phyloP scores from a whole-genome alignment of 2,113 vertebrate species.

The Xiphophorus couchianus region DNA sequence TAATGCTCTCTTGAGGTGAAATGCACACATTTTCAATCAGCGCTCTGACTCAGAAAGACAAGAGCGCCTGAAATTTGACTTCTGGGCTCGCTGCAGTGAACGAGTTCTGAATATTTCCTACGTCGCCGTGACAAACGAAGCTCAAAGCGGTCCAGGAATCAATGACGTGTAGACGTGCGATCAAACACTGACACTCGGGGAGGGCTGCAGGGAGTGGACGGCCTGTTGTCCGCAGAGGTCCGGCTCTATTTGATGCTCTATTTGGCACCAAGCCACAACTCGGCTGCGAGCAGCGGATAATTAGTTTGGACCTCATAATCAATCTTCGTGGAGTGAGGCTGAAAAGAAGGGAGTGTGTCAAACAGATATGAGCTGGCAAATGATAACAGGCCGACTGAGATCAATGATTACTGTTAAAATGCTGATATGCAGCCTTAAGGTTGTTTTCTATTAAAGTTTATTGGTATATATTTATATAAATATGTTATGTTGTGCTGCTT shows the following conservation, averaged over 20 bases:
- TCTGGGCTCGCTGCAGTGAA: slow-evolving; percentile 21
- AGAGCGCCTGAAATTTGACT: slow-evolving; percentile 23
- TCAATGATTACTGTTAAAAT: slow-evolving; percentile 3
- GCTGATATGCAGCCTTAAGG: neutral
- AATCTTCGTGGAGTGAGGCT: slow-evolving; percentile 35
- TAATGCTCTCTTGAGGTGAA: slow-evolving; percentile 21
- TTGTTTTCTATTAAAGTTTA: too few relatives aligned
- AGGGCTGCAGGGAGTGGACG: neutral
- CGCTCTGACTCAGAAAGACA: slow-evolving; percentile 21
- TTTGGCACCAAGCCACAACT: slow-evolving; percentile 34
- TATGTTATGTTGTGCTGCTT: too few relatives aligned
- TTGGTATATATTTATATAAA: too few relatives aligned
- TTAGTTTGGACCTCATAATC: slow-evolving; percentile 51
- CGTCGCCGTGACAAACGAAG: slow-evolving; percentile 26
- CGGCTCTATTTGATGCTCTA: slow-evolving; percentile 34
- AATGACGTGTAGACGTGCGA: slow-evolving; percentile 22
- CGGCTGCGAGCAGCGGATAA: slow-evolving; percentile 38
- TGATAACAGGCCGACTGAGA: slow-evolving; percentile 10
- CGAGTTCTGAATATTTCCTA: slow-evolving; percentile 17
- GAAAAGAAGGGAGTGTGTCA: slow-evolving; percentile 22
- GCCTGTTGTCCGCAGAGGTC: neutral
- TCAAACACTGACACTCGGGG: neutral
- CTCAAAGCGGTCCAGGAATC: slow-evolving; percentile 42
- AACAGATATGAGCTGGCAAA: slow-evolving; percentile 14
- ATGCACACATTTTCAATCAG: slow-evolving; percentile 10